phyloP scores from a whole-genome alignment of 2,797 vertebrate genomes.

The Lagorchestes hirsutus region DNA sequence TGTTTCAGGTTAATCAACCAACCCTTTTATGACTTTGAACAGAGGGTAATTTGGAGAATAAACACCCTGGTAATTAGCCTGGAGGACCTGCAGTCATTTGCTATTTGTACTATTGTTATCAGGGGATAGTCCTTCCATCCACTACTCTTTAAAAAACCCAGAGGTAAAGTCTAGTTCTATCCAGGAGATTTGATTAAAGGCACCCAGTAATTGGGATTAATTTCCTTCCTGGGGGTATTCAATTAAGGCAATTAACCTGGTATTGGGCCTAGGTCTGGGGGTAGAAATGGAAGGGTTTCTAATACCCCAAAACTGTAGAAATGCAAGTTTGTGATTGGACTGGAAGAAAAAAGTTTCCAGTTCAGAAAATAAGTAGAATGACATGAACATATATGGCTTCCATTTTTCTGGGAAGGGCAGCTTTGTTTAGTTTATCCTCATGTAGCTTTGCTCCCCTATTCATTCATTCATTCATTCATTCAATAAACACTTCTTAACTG shows the following conservation, averaged over 20 bases:
- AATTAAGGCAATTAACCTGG: slow-evolving; percentile 36
- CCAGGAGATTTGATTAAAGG: slow-evolving; percentile 33
- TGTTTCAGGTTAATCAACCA: slow-evolving; percentile 56
- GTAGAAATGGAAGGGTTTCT: slow-evolving; percentile 1
- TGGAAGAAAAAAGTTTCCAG: slow-evolving; percentile 6
- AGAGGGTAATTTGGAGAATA: slow-evolving; percentile 58
- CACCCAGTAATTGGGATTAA: slow-evolving; percentile 31
- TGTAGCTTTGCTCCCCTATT: background rate
- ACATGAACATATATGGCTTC: background rate
- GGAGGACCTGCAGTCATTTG: slow-evolving; percentile 23
- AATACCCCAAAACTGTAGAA: slow-evolving; percentile 2
- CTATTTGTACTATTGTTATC: slow-evolving; percentile 22
- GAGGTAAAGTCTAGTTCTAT: slow-evolving; percentile 6
- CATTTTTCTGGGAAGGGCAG: background rate
- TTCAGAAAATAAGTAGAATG: background rate
- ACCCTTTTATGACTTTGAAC: slow-evolving; percentile 56
- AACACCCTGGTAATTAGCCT: slow-evolving; percentile 51
- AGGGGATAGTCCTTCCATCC: slow-evolving; percentile 21
- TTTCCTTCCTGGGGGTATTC: slow-evolving; percentile 18
- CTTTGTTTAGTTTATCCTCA: background rate
- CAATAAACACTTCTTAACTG: background rate
- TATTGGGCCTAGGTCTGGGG: slow-evolving; percentile 8
- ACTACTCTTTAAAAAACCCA: slow-evolving; percentile 33
- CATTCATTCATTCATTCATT: background rate
- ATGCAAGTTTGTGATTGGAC: background rate